These are phyloP conservation scores for Petrocephalus sullivani DNA, from an alignment of 2,797 vertebrate genomes.

Conservation along the genomic window DNA sequence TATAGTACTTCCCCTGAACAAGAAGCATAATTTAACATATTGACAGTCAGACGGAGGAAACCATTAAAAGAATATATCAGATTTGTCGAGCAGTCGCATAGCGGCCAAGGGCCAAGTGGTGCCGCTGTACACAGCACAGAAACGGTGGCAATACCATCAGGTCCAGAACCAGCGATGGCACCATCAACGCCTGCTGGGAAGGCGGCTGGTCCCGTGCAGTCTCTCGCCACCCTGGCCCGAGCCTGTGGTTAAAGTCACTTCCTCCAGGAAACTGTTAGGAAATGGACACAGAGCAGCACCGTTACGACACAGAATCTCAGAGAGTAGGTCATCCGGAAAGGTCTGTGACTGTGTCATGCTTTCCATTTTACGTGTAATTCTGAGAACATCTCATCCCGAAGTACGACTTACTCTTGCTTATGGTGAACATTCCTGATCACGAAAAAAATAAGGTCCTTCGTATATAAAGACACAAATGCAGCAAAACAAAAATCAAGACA, in stretches of 20 bases:
- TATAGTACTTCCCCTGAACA: background rate
- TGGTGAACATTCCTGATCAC: background rate
- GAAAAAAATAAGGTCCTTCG: background rate
- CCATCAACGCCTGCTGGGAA: constrained; percentile 25
- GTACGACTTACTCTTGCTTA: background rate
- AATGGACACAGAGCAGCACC: background rate
- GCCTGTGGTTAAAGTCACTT: constrained; percentile 16
- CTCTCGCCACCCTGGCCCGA: constrained; percentile 13
- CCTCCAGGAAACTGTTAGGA: constrained; percentile 26
- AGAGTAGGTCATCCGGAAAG: background rate
- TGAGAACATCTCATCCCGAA: background rate
- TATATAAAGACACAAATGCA: background rate
- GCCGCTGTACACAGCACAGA: background rate
- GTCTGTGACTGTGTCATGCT: background rate
- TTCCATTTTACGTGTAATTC: constrained; percentile 4
- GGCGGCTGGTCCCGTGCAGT: constrained; percentile 7
- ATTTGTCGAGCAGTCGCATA: background rate
- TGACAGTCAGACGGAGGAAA: background rate
- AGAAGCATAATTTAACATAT: background rate
- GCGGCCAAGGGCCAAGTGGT: background rate
- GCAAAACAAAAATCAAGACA: background rate
- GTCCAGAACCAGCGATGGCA: background rate
- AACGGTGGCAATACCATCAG: background rate
- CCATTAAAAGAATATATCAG: background rate
- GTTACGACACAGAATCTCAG: background rate